Evolutionary conservation across 2,888 invertebrate species (phyloP), one percentile per base, ranked within the genome.

Genomic region (Malthinus flaveolus): DNA sequence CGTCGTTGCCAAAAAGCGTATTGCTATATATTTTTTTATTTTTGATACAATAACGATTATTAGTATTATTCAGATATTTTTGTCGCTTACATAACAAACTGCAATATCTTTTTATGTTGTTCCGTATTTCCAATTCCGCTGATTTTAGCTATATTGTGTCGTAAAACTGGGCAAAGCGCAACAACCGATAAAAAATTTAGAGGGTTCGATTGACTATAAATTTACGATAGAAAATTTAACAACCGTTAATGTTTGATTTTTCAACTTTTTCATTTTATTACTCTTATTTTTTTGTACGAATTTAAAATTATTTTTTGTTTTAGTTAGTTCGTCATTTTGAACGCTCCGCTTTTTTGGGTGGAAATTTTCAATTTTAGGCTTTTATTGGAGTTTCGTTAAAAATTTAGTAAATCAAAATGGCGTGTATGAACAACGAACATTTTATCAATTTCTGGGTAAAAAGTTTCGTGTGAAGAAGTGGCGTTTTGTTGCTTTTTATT

Each of bases 171-270:
- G 39, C 39, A 39, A 39, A 39, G 15, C 39, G 39, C 39, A 39
- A 39, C 39, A 39, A 39, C 39, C 39, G 39, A 39, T 39, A 39
- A 39, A 39, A 39, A 39, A 39, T 39, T 39, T 39, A 39, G 39
- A 39, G 39, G 39, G 39, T 39, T 39, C 39, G 39, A 39, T 39
- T 39, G 39, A 39, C 39, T 39, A 39, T 39, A 39, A 39, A 39
- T 39, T 39, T 39, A 39, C 39, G 39, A 39, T 39, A 39, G 39
- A 39, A 39, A 39, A 39, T 39, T 39, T 39, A 39, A 39, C 39
- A 39, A 39, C 39, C 39, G 39, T 39, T 39, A 39, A 39, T 39
- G 39, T 39, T 39, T 39, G 39, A 39, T 39, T 39, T 39, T 39
- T 13, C 39, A 15, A 15, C 13, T 39, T 39, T 39, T 39, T 39